phyloP scores from a whole-genome alignment of 2,113 vertebrate genomes.

The Illadopsis cleaveri region DNA sequence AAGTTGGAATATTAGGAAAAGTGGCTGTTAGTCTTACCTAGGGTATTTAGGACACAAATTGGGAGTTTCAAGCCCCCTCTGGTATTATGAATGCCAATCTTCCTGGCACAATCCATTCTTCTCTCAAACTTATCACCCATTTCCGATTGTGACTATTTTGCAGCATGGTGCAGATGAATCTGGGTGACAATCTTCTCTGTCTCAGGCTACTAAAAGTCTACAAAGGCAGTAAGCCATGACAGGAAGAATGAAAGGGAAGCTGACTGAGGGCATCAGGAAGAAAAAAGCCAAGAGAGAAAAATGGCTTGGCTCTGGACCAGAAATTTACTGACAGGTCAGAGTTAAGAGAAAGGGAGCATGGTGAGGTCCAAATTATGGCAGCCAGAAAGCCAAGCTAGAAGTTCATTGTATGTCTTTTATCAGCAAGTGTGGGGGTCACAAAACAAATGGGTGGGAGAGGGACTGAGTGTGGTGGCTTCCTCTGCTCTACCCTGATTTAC shows the following conservation, averaged over 20 bases:
- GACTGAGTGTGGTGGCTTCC: neutral
- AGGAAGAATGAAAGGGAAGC: neutral
- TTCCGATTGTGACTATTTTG: neutral
- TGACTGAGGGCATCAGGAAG: neutral
- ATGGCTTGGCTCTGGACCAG: neutral
- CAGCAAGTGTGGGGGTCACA: neutral
- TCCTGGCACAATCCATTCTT: neutral
- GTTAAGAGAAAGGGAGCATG: neutral
- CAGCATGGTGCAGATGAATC: neutral
- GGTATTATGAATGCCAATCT: neutral
- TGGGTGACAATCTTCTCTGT: neutral
- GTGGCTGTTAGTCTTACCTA: neutral
- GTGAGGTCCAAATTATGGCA: neutral
- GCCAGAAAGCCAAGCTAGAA: neutral
- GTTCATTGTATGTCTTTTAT: neutral
- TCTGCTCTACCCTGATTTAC: neutral
- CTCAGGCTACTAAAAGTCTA: neutral
- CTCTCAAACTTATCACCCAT: slow-evolving; percentile 10
- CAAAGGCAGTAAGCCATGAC: neutral
- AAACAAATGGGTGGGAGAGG: neutral
- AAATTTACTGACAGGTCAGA: neutral
- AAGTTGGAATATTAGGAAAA: slow-evolving; percentile 36
- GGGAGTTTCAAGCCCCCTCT: neutral
- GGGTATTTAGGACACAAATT: slow-evolving; percentile 41
- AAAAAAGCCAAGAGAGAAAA: neutral